A percentile compares a stretch with the other conserved stretches of the same genome.
Conservation (phyloP, 1,140 invertebrate genomes). For the Pseudoatta argentina region DNA sequence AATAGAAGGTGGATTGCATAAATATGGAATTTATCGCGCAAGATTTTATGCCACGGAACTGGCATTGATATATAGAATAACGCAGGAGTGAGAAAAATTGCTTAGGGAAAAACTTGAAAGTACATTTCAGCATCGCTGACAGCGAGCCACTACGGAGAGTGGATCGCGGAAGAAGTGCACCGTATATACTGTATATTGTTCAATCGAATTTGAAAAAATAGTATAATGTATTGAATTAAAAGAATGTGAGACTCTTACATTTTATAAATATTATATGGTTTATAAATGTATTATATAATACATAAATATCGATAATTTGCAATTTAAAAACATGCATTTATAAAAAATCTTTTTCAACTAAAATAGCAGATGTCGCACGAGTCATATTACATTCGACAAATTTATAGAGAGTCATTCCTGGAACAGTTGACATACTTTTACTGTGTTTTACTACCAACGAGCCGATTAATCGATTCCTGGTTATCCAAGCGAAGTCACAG, state of each 20-base stretch:
- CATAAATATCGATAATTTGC: too few species aligned
- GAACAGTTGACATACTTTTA: conserved; percentile 42
- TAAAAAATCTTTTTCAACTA: background rate
- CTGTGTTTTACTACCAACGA: conserved; percentile 28
- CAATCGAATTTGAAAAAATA: background rate
- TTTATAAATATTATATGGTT: background rate
- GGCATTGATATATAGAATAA: conserved; percentile 54
- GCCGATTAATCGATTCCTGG: conserved; percentile 39
- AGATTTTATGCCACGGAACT: conserved; percentile 44
- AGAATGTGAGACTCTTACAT: background rate
- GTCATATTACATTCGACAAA: conserved; percentile 50
- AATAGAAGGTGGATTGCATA: conserved; percentile 60
- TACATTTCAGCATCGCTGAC: conserved; percentile 45
- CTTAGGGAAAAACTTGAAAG: conserved; percentile 43
- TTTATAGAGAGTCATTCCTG: conserved; percentile 25
- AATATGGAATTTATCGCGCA: conserved; percentile 63
- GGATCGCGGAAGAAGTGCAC: background rate
- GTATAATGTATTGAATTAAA: background rate
- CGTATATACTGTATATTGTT: background rate
- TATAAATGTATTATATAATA: background rate
- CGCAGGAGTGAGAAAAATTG: conserved; percentile 36
- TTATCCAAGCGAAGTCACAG: conserved; percentile 8
- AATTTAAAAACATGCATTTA: background rate
- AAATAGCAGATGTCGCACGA: background rate
- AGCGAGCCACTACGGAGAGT: conserved; percentile 21